phyloP scores from a whole-genome alignment of 2,113 vertebrate species.

The Indicator indicator region DNA sequence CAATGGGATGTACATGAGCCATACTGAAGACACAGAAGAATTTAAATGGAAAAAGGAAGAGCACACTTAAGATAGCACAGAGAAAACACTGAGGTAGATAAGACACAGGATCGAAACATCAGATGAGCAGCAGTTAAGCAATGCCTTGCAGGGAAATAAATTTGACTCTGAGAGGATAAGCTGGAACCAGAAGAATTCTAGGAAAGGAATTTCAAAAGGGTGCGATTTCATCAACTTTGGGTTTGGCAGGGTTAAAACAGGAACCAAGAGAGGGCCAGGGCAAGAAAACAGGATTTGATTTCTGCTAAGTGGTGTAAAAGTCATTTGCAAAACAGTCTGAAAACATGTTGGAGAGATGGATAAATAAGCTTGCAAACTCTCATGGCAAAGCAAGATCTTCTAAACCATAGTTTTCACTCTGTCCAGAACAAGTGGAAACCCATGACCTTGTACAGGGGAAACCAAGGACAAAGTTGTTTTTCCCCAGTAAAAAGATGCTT shows the following conservation, averaged over 20 bases:
- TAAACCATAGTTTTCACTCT: neutral
- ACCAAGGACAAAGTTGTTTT: neutral
- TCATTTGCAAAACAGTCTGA: neutral
- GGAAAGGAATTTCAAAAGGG: neutral
- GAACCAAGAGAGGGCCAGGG: neutral
- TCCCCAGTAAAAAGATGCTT: neutral
- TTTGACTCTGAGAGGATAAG: neutral
- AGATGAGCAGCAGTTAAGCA: neutral
- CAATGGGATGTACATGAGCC: fast-evolving
- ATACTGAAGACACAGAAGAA: neutral
- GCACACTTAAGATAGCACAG: neutral
- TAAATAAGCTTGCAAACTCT: neutral
- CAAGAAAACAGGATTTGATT: neutral
- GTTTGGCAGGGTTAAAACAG: neutral
- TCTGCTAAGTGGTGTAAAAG: neutral
- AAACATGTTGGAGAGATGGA: neutral
- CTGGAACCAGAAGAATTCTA: neutral
- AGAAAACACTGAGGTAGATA: neutral
- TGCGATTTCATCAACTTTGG: neutral
- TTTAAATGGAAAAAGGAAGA: neutral
- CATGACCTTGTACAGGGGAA: neutral
- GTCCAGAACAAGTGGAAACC: neutral
- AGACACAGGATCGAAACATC: neutral
- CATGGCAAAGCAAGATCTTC: neutral
- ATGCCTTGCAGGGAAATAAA: neutral